phyloP scores from a whole-genome alignment of 2,888 invertebrate species.

The Galerucella pusilla region DNA sequence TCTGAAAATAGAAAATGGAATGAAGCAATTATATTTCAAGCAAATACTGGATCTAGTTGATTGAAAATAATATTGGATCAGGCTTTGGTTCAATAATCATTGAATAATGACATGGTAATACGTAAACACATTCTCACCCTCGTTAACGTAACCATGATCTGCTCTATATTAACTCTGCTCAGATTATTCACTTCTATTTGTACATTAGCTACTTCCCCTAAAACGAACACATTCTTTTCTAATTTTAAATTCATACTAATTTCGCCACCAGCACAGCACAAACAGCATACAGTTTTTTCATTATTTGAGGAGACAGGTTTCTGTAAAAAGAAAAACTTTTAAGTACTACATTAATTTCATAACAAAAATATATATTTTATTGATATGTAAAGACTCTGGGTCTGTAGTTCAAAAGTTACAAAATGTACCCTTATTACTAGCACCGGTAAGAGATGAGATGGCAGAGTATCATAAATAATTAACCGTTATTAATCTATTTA shows the following conservation, averaged over 20 bases:
- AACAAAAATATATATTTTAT: too few relatives aligned
- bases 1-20: constrained; percentile 30
- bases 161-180: not conserved
- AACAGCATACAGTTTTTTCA: constrained; percentile 82
- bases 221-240: constrained; percentile 5
- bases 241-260: constrained; percentile 69
- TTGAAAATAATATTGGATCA: too few relatives aligned
- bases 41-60: too few relatives aligned
- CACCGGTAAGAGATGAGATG: too few relatives aligned
- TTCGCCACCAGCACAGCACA: constrained; percentile 81
- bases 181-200: constrained; percentile 3
- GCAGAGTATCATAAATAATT: too few relatives aligned
- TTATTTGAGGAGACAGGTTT: constrained; percentile 76
- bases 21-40: not conserved
- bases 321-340: constrained; percentile 59
- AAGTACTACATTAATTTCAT: too few relatives aligned
- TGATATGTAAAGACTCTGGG: too few relatives aligned
- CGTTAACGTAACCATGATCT: constrained; percentile 4
- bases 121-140: not conserved
- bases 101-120: too few relatives aligned
- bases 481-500: too few relatives aligned
- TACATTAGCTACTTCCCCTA: constrained; percentile 9
- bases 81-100: too few relatives aligned
- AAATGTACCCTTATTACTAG: too few relatives aligned
- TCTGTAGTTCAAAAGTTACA: too few relatives aligned